phyloP scores from a whole-genome alignment of 1,140 invertebrate species.

The Batillaria attramentaria region DNA sequence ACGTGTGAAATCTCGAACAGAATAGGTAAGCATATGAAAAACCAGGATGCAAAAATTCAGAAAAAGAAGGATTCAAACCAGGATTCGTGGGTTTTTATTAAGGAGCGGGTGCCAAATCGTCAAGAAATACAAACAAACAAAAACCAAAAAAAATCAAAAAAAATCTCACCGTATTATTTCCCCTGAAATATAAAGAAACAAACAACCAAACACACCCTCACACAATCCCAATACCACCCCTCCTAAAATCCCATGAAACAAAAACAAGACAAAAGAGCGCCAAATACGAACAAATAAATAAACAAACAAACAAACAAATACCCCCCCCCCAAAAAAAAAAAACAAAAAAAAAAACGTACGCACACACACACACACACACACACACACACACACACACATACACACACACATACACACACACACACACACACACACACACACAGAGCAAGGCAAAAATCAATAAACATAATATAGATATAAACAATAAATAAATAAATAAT shows the following conservation, averaged over 20 bases:
- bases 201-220: not conserved
- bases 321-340: no score
- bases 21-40: no score
- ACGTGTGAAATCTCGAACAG: no score
- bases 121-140: no score
- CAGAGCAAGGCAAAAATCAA: not conserved
- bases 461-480: not conserved
- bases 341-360: not conserved
- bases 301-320: not conserved
- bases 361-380: conserved; percentile 4
- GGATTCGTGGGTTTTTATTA: no score
- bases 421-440: conserved; percentile 1
- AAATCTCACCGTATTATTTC: no score
- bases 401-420: conserved; percentile 2
- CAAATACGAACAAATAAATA: not conserved
- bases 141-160: no score
- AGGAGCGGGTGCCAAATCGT: no score
- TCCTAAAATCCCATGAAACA: no score
- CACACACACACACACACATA: conserved; percentile 9
- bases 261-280: not conserved
- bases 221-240: not conserved
- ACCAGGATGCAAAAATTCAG: no score
- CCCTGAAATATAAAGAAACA: no score
- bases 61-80: no score
- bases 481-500: not conserved